Evolutionary conservation across 2,797 vertebrate species (phyloP), one percentile per base, ranked within the genome.

Genomic region (Avahi laniger): DNA sequence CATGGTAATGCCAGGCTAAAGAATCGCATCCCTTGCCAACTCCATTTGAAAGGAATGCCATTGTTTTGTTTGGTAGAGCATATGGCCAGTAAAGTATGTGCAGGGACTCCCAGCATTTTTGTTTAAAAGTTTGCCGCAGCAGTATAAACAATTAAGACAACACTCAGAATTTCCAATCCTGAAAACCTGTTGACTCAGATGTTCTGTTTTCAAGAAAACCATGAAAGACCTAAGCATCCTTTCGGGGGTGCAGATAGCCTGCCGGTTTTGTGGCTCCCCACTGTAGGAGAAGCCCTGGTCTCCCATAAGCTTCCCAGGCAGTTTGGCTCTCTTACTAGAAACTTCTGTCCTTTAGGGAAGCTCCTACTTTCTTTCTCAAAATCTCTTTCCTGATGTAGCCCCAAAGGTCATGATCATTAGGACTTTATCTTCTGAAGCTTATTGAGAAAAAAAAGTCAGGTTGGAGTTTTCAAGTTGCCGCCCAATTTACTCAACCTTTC

Each of bases 111-210:
- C 98, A 98, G 98, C 98, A 98, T 98, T 99, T 98, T 98, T 98
- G 99, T 98, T 99, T 98, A 98, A 99, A 99, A 99, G 98, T 99
- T 98, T 98, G 98, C 98, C 89, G 93, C 98, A 97, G 98, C 95
- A 98, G 96, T 98, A 98, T 99, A 99, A 99, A 99, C 98, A 99
- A 98, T 98, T 98, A 99, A 98, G 98, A 98, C 98, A 98, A 98
- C 98, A 97, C 98, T 99, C 98, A 98, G 97, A 99, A 98, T 99
- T 99, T 99, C 98, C 98, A 99, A 96, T 98, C 98, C 98, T 98
- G 98, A 98, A 99, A 99, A 99, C 98, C 98, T 99, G 99, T 99
- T 99, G 99, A 98, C 98, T 99, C 98, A 99, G 98, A 99, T 98
- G 98, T 98, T 98, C 97, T 98, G 96, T 98, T 98, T 98, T 98